These are phyloP conservation scores for Phyllotreta cruciferae DNA, from an alignment of 2,888 invertebrate species.

Conservation along the genomic window DNA sequence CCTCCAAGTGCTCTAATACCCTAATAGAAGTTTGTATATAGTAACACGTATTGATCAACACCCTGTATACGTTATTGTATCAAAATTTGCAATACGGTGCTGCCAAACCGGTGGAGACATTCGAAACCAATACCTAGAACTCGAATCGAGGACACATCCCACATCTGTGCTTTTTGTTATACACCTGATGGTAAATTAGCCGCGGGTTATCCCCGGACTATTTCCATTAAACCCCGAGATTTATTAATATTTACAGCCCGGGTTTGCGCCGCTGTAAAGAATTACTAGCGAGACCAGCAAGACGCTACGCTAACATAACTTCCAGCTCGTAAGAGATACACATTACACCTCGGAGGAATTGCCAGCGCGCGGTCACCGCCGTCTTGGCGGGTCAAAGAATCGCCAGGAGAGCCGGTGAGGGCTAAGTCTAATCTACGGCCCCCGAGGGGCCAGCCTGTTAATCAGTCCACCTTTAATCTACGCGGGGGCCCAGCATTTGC, in stretches of 20 bases:
- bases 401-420: slow-evolving; percentile 49
- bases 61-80: too few relatives aligned
- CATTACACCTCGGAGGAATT: slow-evolving; percentile 59
- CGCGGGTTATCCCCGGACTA: too few relatives aligned
- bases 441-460: slow-evolving; percentile 40
- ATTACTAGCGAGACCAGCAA: slow-evolving; percentile 39
- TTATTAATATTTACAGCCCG: slow-evolving; percentile 34
- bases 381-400: slow-evolving; percentile 58
- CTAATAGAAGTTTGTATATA: too few relatives aligned
- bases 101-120: slow-evolving; percentile 17
- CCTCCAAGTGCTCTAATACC: too few relatives aligned
- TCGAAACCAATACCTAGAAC: slow-evolving; percentile 12
- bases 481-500: background rate
- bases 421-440: slow-evolving; percentile 51
- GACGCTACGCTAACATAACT: slow-evolving; percentile 49
- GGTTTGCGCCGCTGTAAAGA: slow-evolving; percentile 35
- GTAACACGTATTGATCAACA: too few relatives aligned
- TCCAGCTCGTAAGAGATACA: slow-evolving; percentile 56
- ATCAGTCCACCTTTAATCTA: slow-evolving; percentile 34
- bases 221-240: background rate
- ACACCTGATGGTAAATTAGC: slow-evolving; percentile 19
- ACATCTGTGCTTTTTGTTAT: slow-evolving; percentile 17
- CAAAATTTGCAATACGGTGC: background rate
- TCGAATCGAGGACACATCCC: slow-evolving; percentile 24
- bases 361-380: slow-evolving; percentile 56